Percentiles rank a stretch among this genome's conserved stretches.
Conservation (phyloP, 2,797 vertebrate species). For the Molothrus ater region DNA sequence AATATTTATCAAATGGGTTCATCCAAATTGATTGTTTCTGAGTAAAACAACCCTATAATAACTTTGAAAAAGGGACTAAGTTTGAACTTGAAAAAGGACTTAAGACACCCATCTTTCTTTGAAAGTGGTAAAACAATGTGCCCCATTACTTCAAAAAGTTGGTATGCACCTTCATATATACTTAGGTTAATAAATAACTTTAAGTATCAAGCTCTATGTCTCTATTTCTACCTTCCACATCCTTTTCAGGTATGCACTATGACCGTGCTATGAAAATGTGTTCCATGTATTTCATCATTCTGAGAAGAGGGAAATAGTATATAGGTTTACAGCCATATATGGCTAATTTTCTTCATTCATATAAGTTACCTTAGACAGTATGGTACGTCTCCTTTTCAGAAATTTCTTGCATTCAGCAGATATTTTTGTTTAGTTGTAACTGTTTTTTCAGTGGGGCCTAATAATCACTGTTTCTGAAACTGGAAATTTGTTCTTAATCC, state of each 20-base stretch:
- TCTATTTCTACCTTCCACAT: background rate
- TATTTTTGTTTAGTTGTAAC: background rate
- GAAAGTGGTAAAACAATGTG: background rate
- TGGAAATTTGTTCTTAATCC: background rate
- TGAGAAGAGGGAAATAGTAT: background rate
- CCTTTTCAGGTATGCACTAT: background rate
- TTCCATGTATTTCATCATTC: background rate
- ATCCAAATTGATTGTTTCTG: background rate
- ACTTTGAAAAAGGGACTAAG: background rate
- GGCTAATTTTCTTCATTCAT: background rate
- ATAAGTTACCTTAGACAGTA: background rate
- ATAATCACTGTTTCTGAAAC: background rate
- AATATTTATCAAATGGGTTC: background rate
- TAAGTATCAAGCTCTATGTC: background rate
- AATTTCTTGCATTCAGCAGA: background rate
- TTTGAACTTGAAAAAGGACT: background rate
- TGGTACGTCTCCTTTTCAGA: background rate
- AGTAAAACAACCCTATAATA: background rate
- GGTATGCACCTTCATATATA: background rate
- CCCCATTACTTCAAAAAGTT: background rate
- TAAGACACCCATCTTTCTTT: background rate
- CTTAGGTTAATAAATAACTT: background rate
- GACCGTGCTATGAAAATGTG: background rate
- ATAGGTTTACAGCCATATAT: background rate
- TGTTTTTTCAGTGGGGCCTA: background rate